These are phyloP conservation scores for Emydocephalus ijimae DNA, from an alignment of 2,113 vertebrate genomes.

Conservation along the genomic window DNA sequence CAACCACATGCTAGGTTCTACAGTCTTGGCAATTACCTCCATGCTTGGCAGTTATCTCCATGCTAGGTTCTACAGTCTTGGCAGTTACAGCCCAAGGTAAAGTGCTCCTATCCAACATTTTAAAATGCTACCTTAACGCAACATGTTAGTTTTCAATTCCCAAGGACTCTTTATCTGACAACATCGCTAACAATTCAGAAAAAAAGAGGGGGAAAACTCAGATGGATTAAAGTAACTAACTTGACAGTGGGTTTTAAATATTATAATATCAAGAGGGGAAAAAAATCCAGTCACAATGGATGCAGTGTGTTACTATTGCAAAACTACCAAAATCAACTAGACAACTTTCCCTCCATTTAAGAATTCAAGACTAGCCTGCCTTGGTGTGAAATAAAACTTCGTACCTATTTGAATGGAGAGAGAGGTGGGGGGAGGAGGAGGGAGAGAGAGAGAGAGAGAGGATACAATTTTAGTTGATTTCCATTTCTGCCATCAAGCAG, in stretches of 20 bases:
- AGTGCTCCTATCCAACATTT: background rate
- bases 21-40: background rate
- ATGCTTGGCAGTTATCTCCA: no score
- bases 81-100: background rate
- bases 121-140: background rate
- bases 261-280: background rate
- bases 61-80: background rate
- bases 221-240: background rate
- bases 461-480: background rate
- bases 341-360: background rate
- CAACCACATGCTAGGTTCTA: background rate
- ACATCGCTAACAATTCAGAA: background rate
- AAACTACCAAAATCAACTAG: background rate
- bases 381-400: background rate
- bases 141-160: background rate
- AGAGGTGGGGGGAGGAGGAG: no score
- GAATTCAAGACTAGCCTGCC: background rate
- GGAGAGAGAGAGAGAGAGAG: background rate
- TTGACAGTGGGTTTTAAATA: background rate
- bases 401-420: background rate
- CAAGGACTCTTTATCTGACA: background rate
- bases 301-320: background rate
- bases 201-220: background rate
- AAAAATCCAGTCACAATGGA: background rate
- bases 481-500: background rate